Percentiles rank a stretch among this genome's conserved stretches.
Conservation (phyloP, 1,140 invertebrate species). For the Rhopalosiphum maidis region DNA sequence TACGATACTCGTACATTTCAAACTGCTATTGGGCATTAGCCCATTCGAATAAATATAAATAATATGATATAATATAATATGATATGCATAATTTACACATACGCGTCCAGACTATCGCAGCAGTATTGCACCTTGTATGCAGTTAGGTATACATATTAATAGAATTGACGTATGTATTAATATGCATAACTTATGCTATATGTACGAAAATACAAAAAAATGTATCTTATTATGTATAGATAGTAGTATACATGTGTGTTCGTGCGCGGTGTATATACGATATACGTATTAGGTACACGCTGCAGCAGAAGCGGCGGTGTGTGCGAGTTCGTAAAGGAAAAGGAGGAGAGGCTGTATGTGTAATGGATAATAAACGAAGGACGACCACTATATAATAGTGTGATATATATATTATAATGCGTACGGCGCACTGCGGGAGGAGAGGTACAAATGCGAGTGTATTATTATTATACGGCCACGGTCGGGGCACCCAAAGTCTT, state of each 20-base stretch:
- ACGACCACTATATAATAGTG: slow-evolving; percentile 28
- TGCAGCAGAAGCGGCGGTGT: neutral
- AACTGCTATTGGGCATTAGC: no score
- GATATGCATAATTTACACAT: neutral
- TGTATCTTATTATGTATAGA: neutral
- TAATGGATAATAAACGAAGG: slow-evolving; percentile 18
- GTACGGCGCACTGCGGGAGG: neutral
- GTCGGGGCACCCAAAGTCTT: neutral
- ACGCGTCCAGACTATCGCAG: no score
- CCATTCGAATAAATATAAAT: no score
- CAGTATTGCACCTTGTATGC: neutral
- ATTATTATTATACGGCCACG: slow-evolving; percentile 3
- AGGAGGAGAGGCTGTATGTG: neutral
- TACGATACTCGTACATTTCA: no score
- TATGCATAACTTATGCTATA: neutral
- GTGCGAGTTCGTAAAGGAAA: neutral
- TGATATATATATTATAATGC: slow-evolving; percentile 11
- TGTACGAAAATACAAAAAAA: neutral
- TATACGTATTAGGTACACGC: neutral
- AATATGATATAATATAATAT: neutral
- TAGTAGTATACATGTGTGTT: neutral
- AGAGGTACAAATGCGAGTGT: neutral
- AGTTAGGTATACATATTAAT: neutral
- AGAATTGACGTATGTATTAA: neutral
- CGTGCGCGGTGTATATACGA: neutral